Evolutionary conservation across 2,797 vertebrate genomes (phyloP), one percentile per base, ranked within the genome.

Genomic region (Prunella strophiata): DNA sequence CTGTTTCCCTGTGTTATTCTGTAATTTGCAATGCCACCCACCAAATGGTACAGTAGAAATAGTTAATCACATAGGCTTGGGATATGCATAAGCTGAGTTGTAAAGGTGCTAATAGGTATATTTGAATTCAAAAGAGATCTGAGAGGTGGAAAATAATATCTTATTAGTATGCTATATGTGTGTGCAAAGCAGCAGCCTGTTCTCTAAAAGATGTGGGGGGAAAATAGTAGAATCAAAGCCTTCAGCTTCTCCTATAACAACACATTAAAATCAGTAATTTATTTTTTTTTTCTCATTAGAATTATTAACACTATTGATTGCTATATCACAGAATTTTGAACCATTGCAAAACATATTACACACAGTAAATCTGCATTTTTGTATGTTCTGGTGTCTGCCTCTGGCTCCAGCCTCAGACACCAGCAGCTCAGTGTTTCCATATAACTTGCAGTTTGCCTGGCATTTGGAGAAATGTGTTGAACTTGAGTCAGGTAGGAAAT

Each of bases 91-190:
- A 94, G 51, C 83, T 79, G 59, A 81, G 71, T 74, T 88, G 62
- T 81, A 94, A 95, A 93, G 66, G 91, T 94, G 79, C 52, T 95
- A 95, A 94, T 81, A 95, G 90, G 88, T 86, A 84, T 65, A 94
- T 91, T 78, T 91, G 62, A 93, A 96, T 95, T 88, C 90, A 86
- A 95, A 96, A 93, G 90, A 81, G 55, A 90, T 90, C 70, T 70
- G 71, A 86, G 90, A 58, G 55, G 42, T 12, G 3, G 88, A 91
- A 95, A 95, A 95, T 90, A 95, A 92, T 86, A 82, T 73, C 88
- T 81, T 91, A 93, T 96, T 94, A 94, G 91, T 94, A 96, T 96
- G 91, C 93, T 79, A 86, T 38, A 76, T 48, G 51, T 58, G 67
- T 90, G 88, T 81, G 62, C 62, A 93, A 81, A 93, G 86, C 74